Base-by-base conservation (phyloP, 2,797 vertebrate species). In the Tragelaphus oryx region DNA sequence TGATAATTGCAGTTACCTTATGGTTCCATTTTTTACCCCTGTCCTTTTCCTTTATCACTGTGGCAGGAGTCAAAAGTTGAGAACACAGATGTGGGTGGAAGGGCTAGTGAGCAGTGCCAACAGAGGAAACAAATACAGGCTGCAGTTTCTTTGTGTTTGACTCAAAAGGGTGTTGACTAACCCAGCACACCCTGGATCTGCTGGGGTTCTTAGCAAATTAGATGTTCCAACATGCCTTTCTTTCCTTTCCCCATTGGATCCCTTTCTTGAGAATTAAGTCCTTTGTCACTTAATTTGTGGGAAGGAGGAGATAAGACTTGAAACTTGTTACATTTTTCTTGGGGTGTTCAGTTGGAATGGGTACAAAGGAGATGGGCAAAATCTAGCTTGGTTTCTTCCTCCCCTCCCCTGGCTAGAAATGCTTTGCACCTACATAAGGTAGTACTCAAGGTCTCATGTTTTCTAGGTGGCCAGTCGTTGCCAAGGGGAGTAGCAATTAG, bases 181-280 rank as follows among this genome's bases (percentile, higher is more conserved):
- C 54, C 48, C 57, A 62, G 55, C 86, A 24, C 46, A 57, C 26
- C 48, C 71, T 79, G 62, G 44, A 60, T 44, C 50, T 88, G 18
- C 57, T 86, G 50, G n/a, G 91, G 59, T 93, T 96, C 78, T 46
- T 10, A 17, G 71, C 60, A 94, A 86, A 80, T 87, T 33, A 55
- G 71, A 52, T 76, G 10, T 81, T 52, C 78, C 37, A 83, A 30
- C 33, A 84, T 74, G 20, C 46, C 65, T 87, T 83, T 30, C 76
- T 91, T 85, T 28, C n/a, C 86, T 60, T 24, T 87, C 11, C 12
- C 50, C 17, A 18, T 24, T 87, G 62, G 28, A 57, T 33, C 48
- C 57, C 82, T 22, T 95, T 93, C 46, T 52, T 78, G 17, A 92
- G 30, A 95, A 76, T 93, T 87, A n/a, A 14, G 76, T 55, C 33